Percentiles rank a stretch among this genome's conserved stretches.
These are phyloP conservation scores for Oligia strigilis DNA, from an alignment of 2,888 invertebrate genomes.

Conservation along the genomic window DNA sequence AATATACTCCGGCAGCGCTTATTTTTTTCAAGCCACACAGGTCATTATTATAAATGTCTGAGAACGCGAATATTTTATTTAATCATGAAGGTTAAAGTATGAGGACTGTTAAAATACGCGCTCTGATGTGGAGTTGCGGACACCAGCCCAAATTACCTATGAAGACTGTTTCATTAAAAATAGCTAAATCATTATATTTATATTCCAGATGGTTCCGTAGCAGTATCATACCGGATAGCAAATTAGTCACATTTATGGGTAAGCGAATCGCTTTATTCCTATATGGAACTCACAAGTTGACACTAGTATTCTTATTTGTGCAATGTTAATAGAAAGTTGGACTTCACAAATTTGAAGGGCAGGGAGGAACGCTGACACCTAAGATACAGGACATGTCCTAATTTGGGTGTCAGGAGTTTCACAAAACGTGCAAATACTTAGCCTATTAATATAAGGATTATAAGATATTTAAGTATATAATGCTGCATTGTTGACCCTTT, in stretches of 20 bases:
- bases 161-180: neutral
- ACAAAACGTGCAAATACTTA: too few relatives aligned
- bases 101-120: neutral
- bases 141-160: neutral
- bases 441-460: too few relatives aligned
- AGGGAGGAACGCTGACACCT: too few relatives aligned
- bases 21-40: conserved; percentile 82
- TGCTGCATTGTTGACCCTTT: too few relatives aligned
- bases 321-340: too few relatives aligned
- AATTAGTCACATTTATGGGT: conserved; percentile 84
- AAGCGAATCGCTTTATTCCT: conserved; percentile 39
- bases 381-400: too few relatives aligned
- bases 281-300: neutral
- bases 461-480: too few relatives aligned
- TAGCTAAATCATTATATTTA: neutral
- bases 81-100: neutral
- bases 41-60: conserved; percentile 61
- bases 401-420: too few relatives aligned
- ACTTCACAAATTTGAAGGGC: too few relatives aligned
- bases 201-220: conserved; percentile 85
- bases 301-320: neutral
- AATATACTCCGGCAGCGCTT: conserved; percentile 77
- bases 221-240: conserved; percentile 85
- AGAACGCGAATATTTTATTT: neutral
- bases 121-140: neutral